Percentiles rank a stretch among this genome's conserved stretches.
Evolutionary conservation across 2,113 vertebrate species (phyloP).

Genomic region (Numenius arquata): DNA sequence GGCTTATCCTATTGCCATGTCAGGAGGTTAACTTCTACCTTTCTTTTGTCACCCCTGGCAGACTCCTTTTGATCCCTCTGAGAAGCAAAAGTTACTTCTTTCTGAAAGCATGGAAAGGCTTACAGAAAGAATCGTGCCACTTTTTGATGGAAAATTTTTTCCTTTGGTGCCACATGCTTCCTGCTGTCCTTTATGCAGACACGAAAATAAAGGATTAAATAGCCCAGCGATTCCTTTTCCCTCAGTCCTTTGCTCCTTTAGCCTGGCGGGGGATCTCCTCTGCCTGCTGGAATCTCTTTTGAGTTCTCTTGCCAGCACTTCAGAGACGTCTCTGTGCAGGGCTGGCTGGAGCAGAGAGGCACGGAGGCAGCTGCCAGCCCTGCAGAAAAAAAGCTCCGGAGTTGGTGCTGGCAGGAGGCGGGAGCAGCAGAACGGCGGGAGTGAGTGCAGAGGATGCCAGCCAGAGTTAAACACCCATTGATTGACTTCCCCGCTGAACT

Average conservation of each 20-base stretch:
- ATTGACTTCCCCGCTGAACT: not conserved
- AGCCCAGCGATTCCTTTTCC: slow-evolving; percentile 12
- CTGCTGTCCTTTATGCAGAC: slow-evolving; percentile 36
- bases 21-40: slow-evolving; percentile 50
- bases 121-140: not conserved
- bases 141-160: slow-evolving; percentile 42
- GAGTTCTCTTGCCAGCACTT: slow-evolving; percentile 40
- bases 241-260: slow-evolving; percentile 25
- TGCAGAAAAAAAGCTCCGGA: slow-evolving; percentile 42
- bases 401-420: slow-evolving; percentile 26
- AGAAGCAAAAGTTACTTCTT: slow-evolving; percentile 31
- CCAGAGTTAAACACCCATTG: slow-evolving; percentile 33
- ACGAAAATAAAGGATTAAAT: slow-evolving; percentile 49
- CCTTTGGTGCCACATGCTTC: slow-evolving; percentile 22
- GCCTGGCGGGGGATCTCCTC: slow-evolving; percentile 29
- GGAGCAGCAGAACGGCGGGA: not conserved
- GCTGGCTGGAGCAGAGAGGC: slow-evolving; percentile 13
- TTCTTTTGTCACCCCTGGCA: slow-evolving; percentile 23
- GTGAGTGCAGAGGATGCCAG: slow-evolving; percentile 23
- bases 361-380: slow-evolving; percentile 43
- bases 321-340: not conserved
- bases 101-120: not conserved
- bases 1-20: slow-evolving; percentile 22
- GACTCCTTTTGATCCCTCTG: slow-evolving; percentile 30
- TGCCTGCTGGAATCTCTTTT: slow-evolving; percentile 33